A percentile compares a stretch with the other conserved stretches of the same genome.
Evolutionary conservation across 1,140 invertebrate genomes (phyloP).

Genomic region (Macrotrachela quadricornifera): DNA sequence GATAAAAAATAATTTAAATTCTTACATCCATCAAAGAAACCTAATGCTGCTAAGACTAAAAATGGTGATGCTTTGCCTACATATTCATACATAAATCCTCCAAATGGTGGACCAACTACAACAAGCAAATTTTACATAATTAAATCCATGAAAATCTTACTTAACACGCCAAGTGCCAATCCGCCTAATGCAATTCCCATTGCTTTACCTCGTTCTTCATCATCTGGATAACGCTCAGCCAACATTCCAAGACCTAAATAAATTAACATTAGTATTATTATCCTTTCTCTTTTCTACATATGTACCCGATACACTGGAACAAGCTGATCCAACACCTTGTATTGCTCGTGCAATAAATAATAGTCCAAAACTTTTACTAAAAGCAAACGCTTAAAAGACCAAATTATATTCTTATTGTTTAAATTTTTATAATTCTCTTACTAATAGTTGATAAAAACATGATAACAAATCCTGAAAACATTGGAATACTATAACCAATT

Average conservation of each 20-base stretch:
- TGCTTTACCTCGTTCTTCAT: slow-evolving; percentile 80
- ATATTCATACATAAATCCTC: slow-evolving; percentile 92
- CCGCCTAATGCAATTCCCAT: slow-evolving; percentile 94
- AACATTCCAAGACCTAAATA: slow-evolving; percentile 79
- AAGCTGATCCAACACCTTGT: slow-evolving; percentile 86
- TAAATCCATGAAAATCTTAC: slow-evolving; percentile 14
- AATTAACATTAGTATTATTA: background rate
- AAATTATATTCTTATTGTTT: background rate
- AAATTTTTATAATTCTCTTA: slow-evolving; percentile 38
- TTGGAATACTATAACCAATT: slow-evolving; percentile 93
- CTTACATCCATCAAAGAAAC: slow-evolving; percentile 76
- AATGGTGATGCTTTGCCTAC: slow-evolving; percentile 88
- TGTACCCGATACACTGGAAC: slow-evolving; percentile 71
- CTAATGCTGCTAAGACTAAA: slow-evolving; percentile 67
- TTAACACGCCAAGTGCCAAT: slow-evolving; percentile 68
- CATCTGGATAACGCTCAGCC: slow-evolving; percentile 73
- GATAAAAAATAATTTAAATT: slow-evolving; percentile 15
- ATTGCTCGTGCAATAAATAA: slow-evolving; percentile 74
- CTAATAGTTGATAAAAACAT: slow-evolving; percentile 94
- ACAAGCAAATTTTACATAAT: background rate
- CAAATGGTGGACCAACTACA: slow-evolving; percentile 57
- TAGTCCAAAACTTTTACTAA: slow-evolving; percentile 67
- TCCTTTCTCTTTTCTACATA: background rate
- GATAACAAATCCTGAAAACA: slow-evolving; percentile 93
- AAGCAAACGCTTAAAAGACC: slow-evolving; percentile 54